phyloP scores from a whole-genome alignment of 2,797 vertebrate species.

The Sorex maritimensis region DNA sequence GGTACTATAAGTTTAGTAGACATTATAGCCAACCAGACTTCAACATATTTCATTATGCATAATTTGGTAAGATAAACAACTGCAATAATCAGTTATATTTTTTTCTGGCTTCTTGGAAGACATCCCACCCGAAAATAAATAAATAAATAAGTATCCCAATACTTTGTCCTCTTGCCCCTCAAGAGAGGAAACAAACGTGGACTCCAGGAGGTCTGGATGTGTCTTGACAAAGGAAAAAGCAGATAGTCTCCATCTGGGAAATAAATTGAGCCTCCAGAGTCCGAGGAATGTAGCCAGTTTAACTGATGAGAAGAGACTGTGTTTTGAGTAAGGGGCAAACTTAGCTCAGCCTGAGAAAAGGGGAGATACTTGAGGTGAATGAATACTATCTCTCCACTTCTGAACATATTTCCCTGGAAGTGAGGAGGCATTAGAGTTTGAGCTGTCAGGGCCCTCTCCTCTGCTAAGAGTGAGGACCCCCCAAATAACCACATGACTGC shows the following conservation, averaged over 20 bases:
- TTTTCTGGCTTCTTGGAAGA: conserved; percentile 28
- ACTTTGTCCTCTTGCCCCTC: background rate
- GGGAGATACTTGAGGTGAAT: background rate
- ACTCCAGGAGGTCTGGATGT: background rate
- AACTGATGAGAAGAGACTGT: background rate
- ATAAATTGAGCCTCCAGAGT: background rate
- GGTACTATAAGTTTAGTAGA: background rate
- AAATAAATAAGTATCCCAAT: too few relatives aligned
- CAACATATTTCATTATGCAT: background rate
- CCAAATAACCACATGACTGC: background rate
- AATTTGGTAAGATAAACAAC: background rate
- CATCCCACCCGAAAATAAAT: background rate
- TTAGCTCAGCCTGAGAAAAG: background rate
- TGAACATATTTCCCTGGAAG: background rate
- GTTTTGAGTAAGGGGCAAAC: background rate
- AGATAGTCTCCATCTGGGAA: conserved; percentile 8
- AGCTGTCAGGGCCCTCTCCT: background rate
- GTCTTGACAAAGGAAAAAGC: background rate
- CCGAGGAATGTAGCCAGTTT: background rate
- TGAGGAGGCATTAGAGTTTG: background rate
- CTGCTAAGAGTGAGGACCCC: background rate
- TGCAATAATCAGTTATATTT: background rate
- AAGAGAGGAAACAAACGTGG: background rate
- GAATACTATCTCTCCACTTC: background rate
- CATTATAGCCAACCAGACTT: background rate